phyloP scores from a whole-genome alignment of 2,888 invertebrate genomes.

The Xestia c-nigrum region DNA sequence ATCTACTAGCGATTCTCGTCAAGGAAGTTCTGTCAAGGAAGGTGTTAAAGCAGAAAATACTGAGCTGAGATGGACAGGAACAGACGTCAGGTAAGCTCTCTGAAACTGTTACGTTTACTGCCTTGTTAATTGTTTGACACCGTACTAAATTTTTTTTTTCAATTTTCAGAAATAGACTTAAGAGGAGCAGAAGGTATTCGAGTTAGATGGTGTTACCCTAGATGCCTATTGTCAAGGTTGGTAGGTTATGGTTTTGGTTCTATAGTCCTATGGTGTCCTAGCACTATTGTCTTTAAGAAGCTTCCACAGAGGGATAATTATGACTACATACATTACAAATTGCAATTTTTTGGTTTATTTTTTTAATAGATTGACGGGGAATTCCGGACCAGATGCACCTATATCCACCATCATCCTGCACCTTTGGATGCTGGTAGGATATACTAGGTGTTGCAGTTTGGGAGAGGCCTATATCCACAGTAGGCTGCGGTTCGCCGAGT shows the following conservation, averaged over 20 bases:
- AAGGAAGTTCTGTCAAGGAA: too few species aligned
- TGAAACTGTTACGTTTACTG: neutral
- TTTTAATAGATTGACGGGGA: neutral
- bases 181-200: neutral
- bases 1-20: too few species aligned
- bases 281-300: neutral
- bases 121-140: neutral
- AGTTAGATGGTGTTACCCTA: neutral
- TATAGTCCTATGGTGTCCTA: neutral
- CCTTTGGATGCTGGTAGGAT: neutral
- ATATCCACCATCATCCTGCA: too few species aligned
- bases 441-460: neutral
- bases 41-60: neutral
- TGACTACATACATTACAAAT: neutral
- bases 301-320: neutral
- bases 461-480: neutral
- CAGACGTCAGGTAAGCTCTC: neutral
- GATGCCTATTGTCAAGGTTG: neutral
- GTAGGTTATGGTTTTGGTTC: neutral
- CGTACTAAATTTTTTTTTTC: neutral
- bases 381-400: neutral
- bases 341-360: neutral
- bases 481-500: neutral
- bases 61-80: neutral
- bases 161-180: neutral